A percentile compares a stretch with the other conserved stretches of the same genome.
Evolutionary conservation across 2,888 invertebrate genomes (phyloP).

Genomic region (Pimpla rufipes): DNA sequence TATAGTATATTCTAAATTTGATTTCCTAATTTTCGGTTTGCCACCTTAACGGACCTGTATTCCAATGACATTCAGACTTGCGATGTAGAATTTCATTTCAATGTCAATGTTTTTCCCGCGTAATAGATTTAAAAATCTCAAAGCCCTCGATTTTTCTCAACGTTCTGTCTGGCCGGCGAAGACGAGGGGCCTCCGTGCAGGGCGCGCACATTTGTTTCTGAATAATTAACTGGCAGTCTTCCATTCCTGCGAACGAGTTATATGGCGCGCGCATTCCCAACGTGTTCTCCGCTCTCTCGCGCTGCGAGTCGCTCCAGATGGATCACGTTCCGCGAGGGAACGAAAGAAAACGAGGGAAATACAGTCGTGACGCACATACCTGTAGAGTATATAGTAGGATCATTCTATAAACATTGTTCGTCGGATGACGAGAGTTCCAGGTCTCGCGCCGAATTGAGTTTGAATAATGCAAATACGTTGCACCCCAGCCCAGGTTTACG

Average conservation of each 20-base stretch:
- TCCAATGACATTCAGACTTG: no score
- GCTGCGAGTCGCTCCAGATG: constrained; percentile 2
- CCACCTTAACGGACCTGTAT: no score
- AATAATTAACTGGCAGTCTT: constrained; percentile 51
- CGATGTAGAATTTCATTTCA: no score
- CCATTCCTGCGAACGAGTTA: not conserved
- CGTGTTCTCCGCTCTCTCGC: not conserved
- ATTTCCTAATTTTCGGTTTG: no score
- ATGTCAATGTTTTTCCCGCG: no score
- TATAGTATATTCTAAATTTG: no score
- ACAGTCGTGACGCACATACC: constrained; percentile 16
- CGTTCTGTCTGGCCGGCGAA: constrained; percentile 2
- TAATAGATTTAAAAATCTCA: constrained; percentile 8
- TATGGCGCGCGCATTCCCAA: not conserved
- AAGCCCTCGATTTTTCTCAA: not conserved
- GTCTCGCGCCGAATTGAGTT: constrained; percentile 38
- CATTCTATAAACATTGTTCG: constrained; percentile 61
- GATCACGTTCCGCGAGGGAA: constrained; percentile 1
- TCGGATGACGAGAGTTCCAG: constrained; percentile 44
- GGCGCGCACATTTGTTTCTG: constrained; percentile 24
- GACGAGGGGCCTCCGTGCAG: constrained; percentile 12
- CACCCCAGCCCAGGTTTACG: constrained; percentile 6
- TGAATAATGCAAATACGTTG: constrained; percentile 62
- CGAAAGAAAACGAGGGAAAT: constrained; percentile 24
- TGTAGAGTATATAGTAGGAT: not conserved